These are phyloP conservation scores for Muraenolepis orangiensis DNA, from an alignment of 2,797 vertebrate species.

Conservation along the genomic window DNA sequence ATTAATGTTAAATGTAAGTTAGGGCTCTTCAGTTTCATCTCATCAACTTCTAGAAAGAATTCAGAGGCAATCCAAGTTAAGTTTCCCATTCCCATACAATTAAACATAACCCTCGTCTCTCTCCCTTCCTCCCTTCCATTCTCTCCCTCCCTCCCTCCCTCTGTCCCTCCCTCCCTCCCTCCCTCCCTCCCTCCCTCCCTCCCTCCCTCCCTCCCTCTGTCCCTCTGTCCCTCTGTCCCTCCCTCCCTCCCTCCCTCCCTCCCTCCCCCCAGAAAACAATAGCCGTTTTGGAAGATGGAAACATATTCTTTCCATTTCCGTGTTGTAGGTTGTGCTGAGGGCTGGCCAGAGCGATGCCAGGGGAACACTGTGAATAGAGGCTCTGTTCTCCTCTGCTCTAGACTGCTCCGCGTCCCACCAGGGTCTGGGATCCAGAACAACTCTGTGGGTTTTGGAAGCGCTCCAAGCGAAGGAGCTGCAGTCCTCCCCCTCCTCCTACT, in stretches of 20 bases:
- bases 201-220: background rate
- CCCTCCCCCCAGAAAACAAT: slow-evolving; percentile 1
- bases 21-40: background rate
- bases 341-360: slow-evolving; percentile 57
- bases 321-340: slow-evolving; percentile 37
- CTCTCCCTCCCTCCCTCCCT: background rate
- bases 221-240: background rate
- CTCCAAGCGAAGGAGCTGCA: slow-evolving; percentile 58
- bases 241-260: background rate
- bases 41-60: background rate
- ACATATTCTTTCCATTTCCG: slow-evolving; percentile 38
- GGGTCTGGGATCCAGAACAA: slow-evolving; percentile 54
- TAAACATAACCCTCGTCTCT: background rate
- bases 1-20: background rate
- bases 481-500: slow-evolving; percentile 44
- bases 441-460: slow-evolving; percentile 63
- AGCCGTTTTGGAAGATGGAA: slow-evolving; percentile 34
- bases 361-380: slow-evolving; percentile 72
- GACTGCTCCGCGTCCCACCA: slow-evolving; percentile 46
- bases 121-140: background rate
- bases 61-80: background rate
- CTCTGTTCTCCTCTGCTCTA: slow-evolving; percentile 67
- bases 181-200: background rate
- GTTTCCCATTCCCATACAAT: background rate
- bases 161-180: background rate